Evolutionary conservation across 2,797 vertebrate genomes (phyloP).

Genomic region (Basileuterus tristriatus): DNA sequence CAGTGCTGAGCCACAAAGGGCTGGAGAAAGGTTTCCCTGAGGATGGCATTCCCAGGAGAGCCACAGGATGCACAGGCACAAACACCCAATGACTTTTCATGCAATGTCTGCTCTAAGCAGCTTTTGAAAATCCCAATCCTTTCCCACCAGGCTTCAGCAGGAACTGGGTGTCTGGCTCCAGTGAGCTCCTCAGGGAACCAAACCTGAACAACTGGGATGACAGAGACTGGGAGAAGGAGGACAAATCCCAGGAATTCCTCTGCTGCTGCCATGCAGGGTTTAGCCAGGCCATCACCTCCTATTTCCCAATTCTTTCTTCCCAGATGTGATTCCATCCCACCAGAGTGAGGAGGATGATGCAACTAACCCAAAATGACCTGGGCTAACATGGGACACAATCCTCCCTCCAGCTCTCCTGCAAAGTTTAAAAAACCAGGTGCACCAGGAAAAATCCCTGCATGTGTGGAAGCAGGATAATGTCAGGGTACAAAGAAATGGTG

Average conservation of each 20-base stretch:
- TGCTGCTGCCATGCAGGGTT: background rate
- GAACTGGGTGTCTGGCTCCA: background rate
- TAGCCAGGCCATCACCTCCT: background rate
- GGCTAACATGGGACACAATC: background rate
- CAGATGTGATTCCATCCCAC: background rate
- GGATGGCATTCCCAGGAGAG: background rate
- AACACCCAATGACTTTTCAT: accelerated
- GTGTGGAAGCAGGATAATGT: background rate
- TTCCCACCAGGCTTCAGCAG: background rate
- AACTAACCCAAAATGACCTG: background rate
- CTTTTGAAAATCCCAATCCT: background rate
- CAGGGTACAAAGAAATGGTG: background rate
- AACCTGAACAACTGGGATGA: background rate
- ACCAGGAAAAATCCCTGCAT: background rate
- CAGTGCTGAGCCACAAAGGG: background rate
- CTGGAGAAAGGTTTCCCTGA: background rate
- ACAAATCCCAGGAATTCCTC: background rate
- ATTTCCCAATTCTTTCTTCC: background rate
- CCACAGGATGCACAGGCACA: background rate
- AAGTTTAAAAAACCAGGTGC: background rate
- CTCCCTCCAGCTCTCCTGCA: background rate
- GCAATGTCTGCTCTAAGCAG: background rate
- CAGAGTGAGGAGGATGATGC: background rate
- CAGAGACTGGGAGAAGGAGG: background rate
- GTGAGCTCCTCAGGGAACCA: background rate